Conservation (phyloP, 2,797 vertebrate species). For the Delichon dasypus region DNA sequence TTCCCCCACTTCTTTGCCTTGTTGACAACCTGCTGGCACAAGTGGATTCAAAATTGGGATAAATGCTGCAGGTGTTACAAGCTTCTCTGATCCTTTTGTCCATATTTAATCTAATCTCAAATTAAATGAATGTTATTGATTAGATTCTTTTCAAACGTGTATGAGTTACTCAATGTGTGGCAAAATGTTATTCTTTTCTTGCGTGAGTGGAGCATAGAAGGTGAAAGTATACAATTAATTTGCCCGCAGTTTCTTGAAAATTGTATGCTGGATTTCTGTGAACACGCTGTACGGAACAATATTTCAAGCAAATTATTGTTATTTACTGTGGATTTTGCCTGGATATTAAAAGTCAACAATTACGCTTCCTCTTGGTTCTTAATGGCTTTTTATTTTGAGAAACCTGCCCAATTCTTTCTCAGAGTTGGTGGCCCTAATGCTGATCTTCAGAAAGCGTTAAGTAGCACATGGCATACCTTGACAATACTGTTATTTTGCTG, state of each 20-base stretch:
- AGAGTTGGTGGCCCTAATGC: conserved; percentile 12
- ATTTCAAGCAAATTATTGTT: conserved; percentile 79
- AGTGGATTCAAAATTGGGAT: conserved; percentile 8
- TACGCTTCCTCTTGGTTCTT: conserved; percentile 68
- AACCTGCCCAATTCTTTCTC: conserved; percentile 65
- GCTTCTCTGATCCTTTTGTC: conserved; percentile 58
- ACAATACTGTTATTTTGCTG: neutral
- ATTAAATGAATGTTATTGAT: conserved; percentile 76
- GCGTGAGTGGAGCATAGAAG: conserved; percentile 65
- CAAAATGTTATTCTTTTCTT: conserved; percentile 70
- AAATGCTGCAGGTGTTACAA: conserved; percentile 40
- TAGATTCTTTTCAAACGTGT: conserved; percentile 67
- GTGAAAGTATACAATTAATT: conserved; percentile 80
- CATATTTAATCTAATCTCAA: conserved; percentile 72
- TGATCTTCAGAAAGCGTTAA: conserved; percentile 34
- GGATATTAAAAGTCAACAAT: conserved; percentile 77
- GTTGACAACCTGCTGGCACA: conserved; percentile 43
- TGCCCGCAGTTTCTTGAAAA: conserved; percentile 74
- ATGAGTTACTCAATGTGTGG: conserved; percentile 53
- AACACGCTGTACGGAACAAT: conserved; percentile 67
- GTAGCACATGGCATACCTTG: neutral
- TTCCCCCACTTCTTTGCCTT: neutral
- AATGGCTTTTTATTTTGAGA: conserved; percentile 76
- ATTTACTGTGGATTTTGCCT: conserved; percentile 76
- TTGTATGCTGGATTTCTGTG: conserved; percentile 78